A percentile compares a stretch with the other conserved stretches of the same genome.
These are phyloP conservation scores for Colius striatus DNA, from an alignment of 2,113 vertebrate species.

Conservation along the genomic window DNA sequence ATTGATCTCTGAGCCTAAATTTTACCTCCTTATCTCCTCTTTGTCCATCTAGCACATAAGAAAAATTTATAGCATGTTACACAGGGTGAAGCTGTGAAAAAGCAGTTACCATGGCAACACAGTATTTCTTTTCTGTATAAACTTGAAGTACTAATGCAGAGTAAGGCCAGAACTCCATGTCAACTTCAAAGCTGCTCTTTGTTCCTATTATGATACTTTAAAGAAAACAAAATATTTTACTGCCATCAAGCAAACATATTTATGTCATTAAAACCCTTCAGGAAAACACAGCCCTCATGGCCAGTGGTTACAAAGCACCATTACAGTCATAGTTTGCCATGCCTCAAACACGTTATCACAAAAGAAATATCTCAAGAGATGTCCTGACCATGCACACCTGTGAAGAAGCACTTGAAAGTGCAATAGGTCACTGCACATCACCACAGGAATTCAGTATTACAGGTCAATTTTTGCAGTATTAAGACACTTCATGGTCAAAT, in stretches of 20 bases:
- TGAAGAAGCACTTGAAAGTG: neutral
- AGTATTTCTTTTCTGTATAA: slow-evolving; percentile 53
- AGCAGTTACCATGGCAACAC: slow-evolving; percentile 67
- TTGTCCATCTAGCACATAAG: slow-evolving; percentile 48
- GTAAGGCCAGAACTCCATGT: neutral
- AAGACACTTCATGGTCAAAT: neutral
- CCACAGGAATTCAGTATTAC: neutral
- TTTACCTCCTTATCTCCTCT: slow-evolving; percentile 56
- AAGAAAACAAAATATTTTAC: slow-evolving; percentile 3
- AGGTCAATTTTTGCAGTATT: neutral
- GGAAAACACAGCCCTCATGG: neutral
- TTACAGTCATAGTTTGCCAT: neutral
- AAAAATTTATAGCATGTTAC: slow-evolving; percentile 59
- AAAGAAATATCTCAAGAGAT: neutral
- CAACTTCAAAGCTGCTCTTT: slow-evolving; percentile 36
- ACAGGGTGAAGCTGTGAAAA: slow-evolving; percentile 39
- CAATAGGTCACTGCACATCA: neutral
- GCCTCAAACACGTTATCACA: fast-evolving
- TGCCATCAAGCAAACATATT: neutral
- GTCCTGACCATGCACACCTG: neutral
- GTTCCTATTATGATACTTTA: neutral
- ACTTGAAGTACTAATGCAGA: neutral
- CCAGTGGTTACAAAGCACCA: neutral
- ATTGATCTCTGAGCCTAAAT: slow-evolving; percentile 34
- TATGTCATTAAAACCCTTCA: neutral